Evolutionary conservation across 2,888 invertebrate genomes (phyloP), one percentile per base, ranked within the genome.

Genomic region (Standfussiana lucernea): DNA sequence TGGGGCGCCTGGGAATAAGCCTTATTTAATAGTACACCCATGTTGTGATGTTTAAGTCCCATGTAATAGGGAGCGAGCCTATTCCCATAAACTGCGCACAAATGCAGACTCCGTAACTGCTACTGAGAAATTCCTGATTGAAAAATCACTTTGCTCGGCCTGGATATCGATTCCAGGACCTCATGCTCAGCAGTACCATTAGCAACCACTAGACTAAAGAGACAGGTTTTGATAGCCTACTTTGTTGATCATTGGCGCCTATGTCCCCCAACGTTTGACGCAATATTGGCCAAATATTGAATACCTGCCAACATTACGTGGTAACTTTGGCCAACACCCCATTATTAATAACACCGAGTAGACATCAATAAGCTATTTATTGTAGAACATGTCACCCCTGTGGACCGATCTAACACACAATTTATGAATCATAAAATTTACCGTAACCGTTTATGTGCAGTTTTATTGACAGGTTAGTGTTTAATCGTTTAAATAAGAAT

Each of bases 401-500:
- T 24, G 35, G 80, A 76, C 32, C 56, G 6, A 80, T 76, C 32
- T 53, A n/a, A 45, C 7, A 53, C 7, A 28, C 37, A 61, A 80
- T 80, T 80, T 64, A 80, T 76, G 80, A 76, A 59, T 80, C 69
- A 76, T 80, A 80, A 76, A 79, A 79, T 64, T 67, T 40, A 35
- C 66, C 15, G 35, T 53, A 66, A 21, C 59, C 65, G 15, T 61
- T 75, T 59, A 35, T 28, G 37, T 61, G 53, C 45, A 69, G 61
- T 66, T 76, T 70, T 79, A 80, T 66, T 80, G 69, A 75, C 62
- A 47, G 35, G 40, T 35, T 35, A 61, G 40, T 37, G 50, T 45
- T 73, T n/a, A 78, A 77, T n/a, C 10, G n/a, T 18, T 65, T 72
- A 59, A 62, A 45, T 40, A 1, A 10, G 1, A 4, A 15, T 40